Conservation (phyloP, 2,888 invertebrate species). For the Tortrix viridana region DNA sequence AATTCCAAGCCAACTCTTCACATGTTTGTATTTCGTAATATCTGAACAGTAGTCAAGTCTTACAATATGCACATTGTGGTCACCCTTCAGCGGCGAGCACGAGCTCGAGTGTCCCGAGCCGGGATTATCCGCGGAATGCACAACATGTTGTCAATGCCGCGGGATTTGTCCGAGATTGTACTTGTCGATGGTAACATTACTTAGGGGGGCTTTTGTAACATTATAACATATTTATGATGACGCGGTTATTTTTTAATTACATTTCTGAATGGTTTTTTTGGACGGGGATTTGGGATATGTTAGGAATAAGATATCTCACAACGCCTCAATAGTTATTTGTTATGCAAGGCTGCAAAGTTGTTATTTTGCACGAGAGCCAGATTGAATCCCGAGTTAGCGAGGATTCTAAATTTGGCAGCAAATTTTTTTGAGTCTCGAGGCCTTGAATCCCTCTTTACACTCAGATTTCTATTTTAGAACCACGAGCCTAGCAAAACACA, state of each 20-base stretch:
- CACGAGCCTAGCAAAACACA: no score
- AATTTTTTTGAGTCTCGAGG: no score
- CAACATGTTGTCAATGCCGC: slow-evolving; percentile 74
- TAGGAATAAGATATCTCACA: no score
- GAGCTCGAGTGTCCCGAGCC: slow-evolving; percentile 61
- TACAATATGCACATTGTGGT: slow-evolving; percentile 43
- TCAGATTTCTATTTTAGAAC: no score
- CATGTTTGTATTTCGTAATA: neutral
- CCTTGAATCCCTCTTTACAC: no score
- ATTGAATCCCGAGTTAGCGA: no score
- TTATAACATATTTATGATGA: slow-evolving; percentile 23
- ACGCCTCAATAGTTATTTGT: no score
- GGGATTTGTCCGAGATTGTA: slow-evolving; percentile 46
- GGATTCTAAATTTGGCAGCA: no score
- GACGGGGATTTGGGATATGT: neutral
- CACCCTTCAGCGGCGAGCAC: slow-evolving; percentile 52
- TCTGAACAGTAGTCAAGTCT: neutral
- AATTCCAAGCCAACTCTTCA: neutral
- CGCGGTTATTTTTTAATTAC: slow-evolving; percentile 27
- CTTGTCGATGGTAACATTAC: slow-evolving; percentile 40
- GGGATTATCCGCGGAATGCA: slow-evolving; percentile 78
- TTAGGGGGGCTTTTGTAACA: slow-evolving; percentile 15
- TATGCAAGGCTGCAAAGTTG: no score
- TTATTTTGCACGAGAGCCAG: no score
- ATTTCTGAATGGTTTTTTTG: neutral